Evolutionary conservation across 1,140 invertebrate species (phyloP).

Genomic region (Ladona fulva): DNA sequence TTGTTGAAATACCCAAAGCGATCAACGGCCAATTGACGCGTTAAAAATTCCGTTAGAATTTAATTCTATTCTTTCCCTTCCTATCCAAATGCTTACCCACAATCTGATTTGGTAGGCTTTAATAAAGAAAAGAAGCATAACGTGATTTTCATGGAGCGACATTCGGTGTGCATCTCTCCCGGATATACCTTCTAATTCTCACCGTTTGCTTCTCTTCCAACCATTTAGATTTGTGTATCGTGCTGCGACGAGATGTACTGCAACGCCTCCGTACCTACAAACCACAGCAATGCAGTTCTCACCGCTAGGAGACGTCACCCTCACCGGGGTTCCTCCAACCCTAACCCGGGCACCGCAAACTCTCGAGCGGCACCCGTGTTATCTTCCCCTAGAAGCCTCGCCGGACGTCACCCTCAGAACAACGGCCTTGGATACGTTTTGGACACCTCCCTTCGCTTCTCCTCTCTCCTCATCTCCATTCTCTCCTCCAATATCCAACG

Average conservation of each 20-base stretch:
- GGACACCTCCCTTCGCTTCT: background rate
- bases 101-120: too few species aligned
- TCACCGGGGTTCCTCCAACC: background rate
- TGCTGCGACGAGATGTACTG: constrained; percentile 58
- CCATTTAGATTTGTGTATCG: constrained; percentile 50
- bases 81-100: too few species aligned
- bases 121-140: too few species aligned
- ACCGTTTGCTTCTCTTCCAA: background rate
- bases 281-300: constrained; percentile 30
- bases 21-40: too few species aligned
- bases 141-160: too few species aligned
- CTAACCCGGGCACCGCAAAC: background rate
- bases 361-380: background rate
- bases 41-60: too few species aligned
- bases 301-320: constrained; percentile 6
- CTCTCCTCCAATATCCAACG: background rate
- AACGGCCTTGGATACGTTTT: background rate
- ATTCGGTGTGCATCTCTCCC: too few species aligned
- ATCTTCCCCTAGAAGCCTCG: background rate
- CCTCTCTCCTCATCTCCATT: background rate
- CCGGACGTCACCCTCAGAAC: background rate
- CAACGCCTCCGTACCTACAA: constrained; percentile 51
- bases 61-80: too few species aligned
- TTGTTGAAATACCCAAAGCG: too few species aligned
- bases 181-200: too few species aligned